Percentiles rank a stretch among this genome's conserved stretches.
phyloP scores from a whole-genome alignment of 2,888 invertebrate genomes.

The Stramonita haemastoma region DNA sequence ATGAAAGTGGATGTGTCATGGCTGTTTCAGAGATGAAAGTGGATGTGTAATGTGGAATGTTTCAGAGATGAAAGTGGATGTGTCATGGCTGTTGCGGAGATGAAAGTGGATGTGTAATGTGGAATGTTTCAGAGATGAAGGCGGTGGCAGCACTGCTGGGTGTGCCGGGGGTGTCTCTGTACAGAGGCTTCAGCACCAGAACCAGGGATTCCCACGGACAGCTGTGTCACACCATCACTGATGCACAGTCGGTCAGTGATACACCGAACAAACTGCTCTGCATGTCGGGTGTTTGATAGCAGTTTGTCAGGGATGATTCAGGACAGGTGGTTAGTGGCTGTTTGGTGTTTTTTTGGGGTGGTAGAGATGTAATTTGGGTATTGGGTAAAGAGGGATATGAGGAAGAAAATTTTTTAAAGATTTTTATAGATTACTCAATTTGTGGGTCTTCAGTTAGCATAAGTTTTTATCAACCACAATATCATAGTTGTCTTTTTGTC shows the following conservation, averaged over 20 bases:
- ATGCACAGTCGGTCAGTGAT: slow-evolving; percentile 42
- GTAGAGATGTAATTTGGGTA: too few relatives aligned
- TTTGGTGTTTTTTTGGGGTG: not conserved
- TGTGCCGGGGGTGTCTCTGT: slow-evolving; percentile 85
- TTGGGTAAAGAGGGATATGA: too few relatives aligned
- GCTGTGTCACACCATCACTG: slow-evolving; percentile 79
- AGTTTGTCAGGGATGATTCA: not conserved
- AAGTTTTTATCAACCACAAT: too few relatives aligned
- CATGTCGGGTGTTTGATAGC: not conserved
- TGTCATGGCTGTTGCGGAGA: not conserved
- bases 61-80: too few relatives aligned
- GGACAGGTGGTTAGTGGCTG: not conserved
- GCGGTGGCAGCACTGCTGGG: slow-evolving; percentile 91
- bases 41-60: too few relatives aligned
- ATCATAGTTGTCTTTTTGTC: too few relatives aligned
- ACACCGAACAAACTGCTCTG: not conserved
- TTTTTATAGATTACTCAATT: too few relatives aligned
- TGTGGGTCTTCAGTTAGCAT: too few relatives aligned
- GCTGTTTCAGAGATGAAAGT: too few relatives aligned
- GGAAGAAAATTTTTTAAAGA: too few relatives aligned
- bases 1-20: too few relatives aligned
- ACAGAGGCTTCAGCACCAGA: slow-evolving; percentile 89
- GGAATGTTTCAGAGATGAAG: slow-evolving; percentile 83
- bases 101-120: too few relatives aligned
- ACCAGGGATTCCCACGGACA: slow-evolving; percentile 87